Evolutionary conservation across 2,113 vertebrate genomes (phyloP).

Genomic region (Sebastes fasciatus): DNA sequence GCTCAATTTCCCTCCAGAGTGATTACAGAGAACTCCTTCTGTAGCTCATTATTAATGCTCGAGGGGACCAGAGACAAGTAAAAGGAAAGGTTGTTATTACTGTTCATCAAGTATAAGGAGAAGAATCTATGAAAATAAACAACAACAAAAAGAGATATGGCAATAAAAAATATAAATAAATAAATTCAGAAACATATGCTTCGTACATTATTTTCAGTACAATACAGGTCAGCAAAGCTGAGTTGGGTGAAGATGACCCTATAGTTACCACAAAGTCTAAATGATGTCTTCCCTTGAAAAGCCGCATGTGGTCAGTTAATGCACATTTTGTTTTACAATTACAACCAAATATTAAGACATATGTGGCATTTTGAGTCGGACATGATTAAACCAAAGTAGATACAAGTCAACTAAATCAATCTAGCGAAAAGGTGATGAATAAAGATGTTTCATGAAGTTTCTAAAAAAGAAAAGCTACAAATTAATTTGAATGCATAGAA

Average conservation of each 20-base stretch:
- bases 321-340: slow-evolving; percentile 40
- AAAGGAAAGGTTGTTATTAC: slow-evolving; percentile 47
- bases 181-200: slow-evolving; percentile 8
- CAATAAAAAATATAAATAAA: slow-evolving; percentile 16
- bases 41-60: slow-evolving; percentile 58
- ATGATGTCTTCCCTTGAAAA: slow-evolving; percentile 39
- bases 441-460: slow-evolving; percentile 21
- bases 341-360: slow-evolving; percentile 45
- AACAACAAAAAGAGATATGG: neutral
- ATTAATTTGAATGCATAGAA: slow-evolving; percentile 65
- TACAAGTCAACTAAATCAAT: slow-evolving; percentile 2
- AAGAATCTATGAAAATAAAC: slow-evolving; percentile 22
- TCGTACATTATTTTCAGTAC: slow-evolving; percentile 26
- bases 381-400: slow-evolving; percentile 21
- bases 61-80: slow-evolving; percentile 38
- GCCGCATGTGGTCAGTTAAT: slow-evolving; percentile 34
- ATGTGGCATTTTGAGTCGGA: slow-evolving; percentile 34
- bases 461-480: slow-evolving; percentile 70
- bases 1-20: slow-evolving; percentile 70
- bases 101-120: slow-evolving; percentile 60
- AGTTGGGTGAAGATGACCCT: slow-evolving; percentile 4
- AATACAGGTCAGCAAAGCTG: slow-evolving; percentile 28
- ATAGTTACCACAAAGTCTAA: slow-evolving; percentile 40
- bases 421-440: slow-evolving; percentile 11
- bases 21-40: slow-evolving; percentile 60